phyloP scores from a whole-genome alignment of 2,888 invertebrate genomes.

The Lissocephala sabroskyi region DNA sequence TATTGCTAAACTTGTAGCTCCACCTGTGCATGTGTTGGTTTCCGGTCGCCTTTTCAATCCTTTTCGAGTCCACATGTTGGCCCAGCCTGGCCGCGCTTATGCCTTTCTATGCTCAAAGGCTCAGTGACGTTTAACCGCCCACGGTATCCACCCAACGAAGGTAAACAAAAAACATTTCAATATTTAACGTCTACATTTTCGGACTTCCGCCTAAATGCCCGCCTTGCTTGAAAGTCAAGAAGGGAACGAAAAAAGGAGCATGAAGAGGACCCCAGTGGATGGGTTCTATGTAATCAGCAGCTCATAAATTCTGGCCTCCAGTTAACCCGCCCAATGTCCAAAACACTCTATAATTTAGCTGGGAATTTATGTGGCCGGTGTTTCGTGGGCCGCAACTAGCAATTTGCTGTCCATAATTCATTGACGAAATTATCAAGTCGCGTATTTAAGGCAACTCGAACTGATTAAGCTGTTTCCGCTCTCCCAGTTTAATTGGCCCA shows the following conservation, averaged over 20 bases:
- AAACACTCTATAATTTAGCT: conserved; percentile 33
- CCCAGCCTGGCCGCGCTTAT: conserved; percentile 10
- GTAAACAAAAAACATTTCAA: conserved; percentile 38
- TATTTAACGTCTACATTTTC: conserved; percentile 37
- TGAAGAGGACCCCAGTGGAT: no score
- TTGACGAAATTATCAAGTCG: conserved; percentile 42
- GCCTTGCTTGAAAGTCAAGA: no score
- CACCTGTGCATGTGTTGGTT: conserved; percentile 14
- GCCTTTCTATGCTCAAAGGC: background rate
- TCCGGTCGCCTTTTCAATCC: conserved; percentile 22
- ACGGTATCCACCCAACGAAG: background rate
- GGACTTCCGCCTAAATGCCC: conserved; percentile 26
- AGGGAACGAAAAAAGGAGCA: no score
- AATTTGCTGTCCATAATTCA: conserved; percentile 54
- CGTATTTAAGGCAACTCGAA: conserved; percentile 14
- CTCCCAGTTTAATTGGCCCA: conserved; percentile 10
- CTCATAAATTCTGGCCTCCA: no score
- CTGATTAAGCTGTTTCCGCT: conserved; percentile 14
- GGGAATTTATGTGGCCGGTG: conserved; percentile 38
- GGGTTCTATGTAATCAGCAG: no score
- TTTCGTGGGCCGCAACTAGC: conserved; percentile 23
- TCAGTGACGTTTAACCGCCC: no score
- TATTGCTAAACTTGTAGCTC: conserved; percentile 10
- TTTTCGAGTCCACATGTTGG: conserved; percentile 20
- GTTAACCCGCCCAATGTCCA: no score